A percentile compares a stretch with the other conserved stretches of the same genome.
These are phyloP conservation scores for Drosophila novamexicana DNA, from an alignment of 1,140 invertebrate genomes.

Conservation along the genomic window DNA sequence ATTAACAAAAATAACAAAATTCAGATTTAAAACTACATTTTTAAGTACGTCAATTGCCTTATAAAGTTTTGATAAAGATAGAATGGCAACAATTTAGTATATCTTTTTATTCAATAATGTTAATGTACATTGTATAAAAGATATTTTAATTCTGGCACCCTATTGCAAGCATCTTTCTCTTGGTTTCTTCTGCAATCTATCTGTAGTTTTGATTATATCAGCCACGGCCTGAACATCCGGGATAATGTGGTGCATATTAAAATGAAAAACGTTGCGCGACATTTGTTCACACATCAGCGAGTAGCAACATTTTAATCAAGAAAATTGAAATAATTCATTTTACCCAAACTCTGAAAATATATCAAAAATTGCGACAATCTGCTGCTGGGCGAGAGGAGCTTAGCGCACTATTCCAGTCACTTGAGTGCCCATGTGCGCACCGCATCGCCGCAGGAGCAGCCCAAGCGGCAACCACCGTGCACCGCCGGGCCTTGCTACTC, in stretches of 20 bases:
- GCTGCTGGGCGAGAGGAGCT: constrained; percentile 43
- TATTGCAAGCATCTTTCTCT: background rate
- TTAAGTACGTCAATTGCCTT: too few species aligned
- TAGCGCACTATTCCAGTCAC: constrained; percentile 62
- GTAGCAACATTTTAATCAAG: constrained; percentile 50
- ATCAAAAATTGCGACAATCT: constrained; percentile 62
- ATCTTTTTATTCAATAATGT: too few species aligned
- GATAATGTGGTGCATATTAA: too few species aligned
- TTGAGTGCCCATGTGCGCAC: constrained; percentile 73
- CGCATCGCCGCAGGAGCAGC: constrained; percentile 69
- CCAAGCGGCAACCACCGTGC: constrained; percentile 34
- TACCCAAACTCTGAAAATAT: constrained; percentile 7
- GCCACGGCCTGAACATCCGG: too few species aligned
- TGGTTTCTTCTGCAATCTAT: background rate
- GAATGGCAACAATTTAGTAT: too few species aligned
- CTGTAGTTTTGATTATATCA: too few species aligned
- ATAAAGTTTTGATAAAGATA: too few species aligned
- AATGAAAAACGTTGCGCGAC: constrained; percentile 1
- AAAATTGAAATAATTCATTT: constrained; percentile 47
- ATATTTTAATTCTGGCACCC: background rate
- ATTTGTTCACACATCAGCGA: constrained; percentile 72
- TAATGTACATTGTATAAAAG: too few species aligned
- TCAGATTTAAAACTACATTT: too few species aligned
- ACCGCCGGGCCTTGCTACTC: constrained; percentile 42
- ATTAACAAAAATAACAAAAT: too few species aligned